phyloP scores from a whole-genome alignment of 2,888 invertebrate genomes.

The Xylocampa areola region DNA sequence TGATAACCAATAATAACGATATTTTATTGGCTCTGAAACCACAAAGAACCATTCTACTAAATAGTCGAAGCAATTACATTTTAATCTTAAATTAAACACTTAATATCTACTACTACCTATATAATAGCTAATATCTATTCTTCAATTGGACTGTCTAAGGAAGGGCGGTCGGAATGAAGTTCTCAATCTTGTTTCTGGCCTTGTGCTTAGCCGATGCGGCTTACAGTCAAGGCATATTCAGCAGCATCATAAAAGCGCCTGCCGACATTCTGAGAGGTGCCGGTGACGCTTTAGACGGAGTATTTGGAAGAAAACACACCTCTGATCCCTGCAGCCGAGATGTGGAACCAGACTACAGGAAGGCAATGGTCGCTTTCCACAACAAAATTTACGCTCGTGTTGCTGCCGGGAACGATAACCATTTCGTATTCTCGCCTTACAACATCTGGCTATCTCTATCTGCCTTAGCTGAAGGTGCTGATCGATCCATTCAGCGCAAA shows the following conservation, averaged over 20 bases:
- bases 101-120: not conserved
- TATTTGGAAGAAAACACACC: constrained; percentile 18
- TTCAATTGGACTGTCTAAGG: not conserved
- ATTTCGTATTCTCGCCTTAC: constrained; percentile 61
- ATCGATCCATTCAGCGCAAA: constrained; percentile 40
- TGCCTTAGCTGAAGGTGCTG: constrained; percentile 62
- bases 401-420: constrained; percentile 37
- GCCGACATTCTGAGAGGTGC: constrained; percentile 5
- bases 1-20: not conserved
- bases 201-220: constrained; percentile 36
- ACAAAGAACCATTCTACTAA: constrained; percentile 7
- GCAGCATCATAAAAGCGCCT: constrained; percentile 4
- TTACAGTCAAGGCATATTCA: constrained; percentile 13
- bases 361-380: constrained; percentile 31
- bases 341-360: constrained; percentile 24
- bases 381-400: constrained; percentile 34
- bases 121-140: not conserved
- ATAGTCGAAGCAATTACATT: constrained; percentile 19
- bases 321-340: constrained; percentile 28
- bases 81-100: not conserved
- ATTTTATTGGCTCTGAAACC: not conserved
- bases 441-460: constrained; percentile 62
- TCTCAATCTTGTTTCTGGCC: not conserved
- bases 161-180: constrained; percentile 22
- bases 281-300: not conserved